phyloP scores from a whole-genome alignment of 2,113 vertebrate genomes.

The Oryzias celebensis region DNA sequence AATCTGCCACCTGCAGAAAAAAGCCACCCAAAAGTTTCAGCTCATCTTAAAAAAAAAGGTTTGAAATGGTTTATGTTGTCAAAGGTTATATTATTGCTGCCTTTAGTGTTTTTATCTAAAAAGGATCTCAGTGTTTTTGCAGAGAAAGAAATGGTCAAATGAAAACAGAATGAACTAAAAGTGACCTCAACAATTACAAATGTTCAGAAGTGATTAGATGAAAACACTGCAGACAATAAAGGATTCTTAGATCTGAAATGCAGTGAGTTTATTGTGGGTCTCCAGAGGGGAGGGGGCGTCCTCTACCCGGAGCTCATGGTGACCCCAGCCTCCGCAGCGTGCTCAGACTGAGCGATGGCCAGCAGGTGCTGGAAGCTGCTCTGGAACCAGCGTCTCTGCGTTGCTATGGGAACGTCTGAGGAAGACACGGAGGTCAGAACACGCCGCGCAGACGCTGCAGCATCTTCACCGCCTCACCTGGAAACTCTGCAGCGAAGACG shows the following conservation, averaged over 20 bases:
- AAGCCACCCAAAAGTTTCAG: background rate
- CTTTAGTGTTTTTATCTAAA: no score
- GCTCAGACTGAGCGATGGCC: constrained; percentile 76
- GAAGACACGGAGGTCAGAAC: background rate
- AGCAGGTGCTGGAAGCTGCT: constrained; percentile 86
- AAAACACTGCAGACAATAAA: no score
- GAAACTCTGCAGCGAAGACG: constrained; percentile 77
- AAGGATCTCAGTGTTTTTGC: no score
- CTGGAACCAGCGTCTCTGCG: constrained; percentile 86
- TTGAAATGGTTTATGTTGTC: no score
- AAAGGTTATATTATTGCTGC: no score
- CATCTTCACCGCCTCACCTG: constrained; percentile 72
- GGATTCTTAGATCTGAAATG: no score
- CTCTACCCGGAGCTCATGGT: constrained; percentile 87
- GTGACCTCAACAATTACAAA: no score
- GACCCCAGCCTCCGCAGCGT: constrained; percentile 84
- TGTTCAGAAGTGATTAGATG: no score
- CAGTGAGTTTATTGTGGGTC: no score
- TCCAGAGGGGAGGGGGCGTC: no score
- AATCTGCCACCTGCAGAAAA: constrained; percentile 84
- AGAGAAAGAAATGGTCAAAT: no score
- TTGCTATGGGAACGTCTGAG: constrained; percentile 77
- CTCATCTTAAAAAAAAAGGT: background rate
- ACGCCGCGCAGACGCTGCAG: background rate
- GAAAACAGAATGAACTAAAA: no score